A percentile compares a stretch with the other conserved stretches of the same genome.
phyloP scores from a whole-genome alignment of 2,888 invertebrate genomes.

The Lagria hirta region DNA sequence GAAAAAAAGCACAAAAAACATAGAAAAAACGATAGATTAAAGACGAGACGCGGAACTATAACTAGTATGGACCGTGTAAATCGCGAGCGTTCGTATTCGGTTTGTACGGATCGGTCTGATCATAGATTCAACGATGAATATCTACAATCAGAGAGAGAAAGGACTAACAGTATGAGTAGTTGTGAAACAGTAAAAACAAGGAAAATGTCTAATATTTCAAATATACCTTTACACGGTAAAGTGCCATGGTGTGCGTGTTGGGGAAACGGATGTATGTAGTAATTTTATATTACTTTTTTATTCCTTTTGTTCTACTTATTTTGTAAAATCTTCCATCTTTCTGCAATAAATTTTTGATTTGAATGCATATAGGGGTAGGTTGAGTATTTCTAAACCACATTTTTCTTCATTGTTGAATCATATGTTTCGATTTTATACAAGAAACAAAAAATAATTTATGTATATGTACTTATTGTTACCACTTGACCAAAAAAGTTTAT shows the following conservation, averaged over 20 bases:
- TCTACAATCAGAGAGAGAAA: conserved; percentile 62
- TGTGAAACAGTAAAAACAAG: conserved; percentile 64
- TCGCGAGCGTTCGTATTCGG: conserved; percentile 50
- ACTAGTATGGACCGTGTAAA: conserved; percentile 40
- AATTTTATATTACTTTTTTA: not conserved
- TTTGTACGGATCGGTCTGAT: conserved; percentile 52
- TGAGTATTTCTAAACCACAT: not conserved
- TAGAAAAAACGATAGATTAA: conserved; percentile 42
- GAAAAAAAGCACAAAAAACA: conserved; percentile 53
- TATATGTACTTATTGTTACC: no score
- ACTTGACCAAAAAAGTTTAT: no score
- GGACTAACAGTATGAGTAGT: conserved; percentile 66
- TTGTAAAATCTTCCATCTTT: not conserved
- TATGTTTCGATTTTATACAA: not conserved
- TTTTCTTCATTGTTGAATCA: not conserved
- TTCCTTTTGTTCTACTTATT: not conserved
- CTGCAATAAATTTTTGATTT: not conserved
- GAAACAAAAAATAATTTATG: not conserved
- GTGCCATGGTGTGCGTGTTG: conserved; percentile 85
- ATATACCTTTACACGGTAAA: conserved; percentile 60
- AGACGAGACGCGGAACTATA: conserved; percentile 33
- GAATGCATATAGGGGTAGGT: not conserved
- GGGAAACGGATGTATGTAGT: conserved; percentile 73
- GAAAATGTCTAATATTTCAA: conserved; percentile 67
- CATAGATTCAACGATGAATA: conserved; percentile 47